phyloP scores from a whole-genome alignment of 2,797 vertebrate species.

The Pogonophryne albipinna region DNA sequence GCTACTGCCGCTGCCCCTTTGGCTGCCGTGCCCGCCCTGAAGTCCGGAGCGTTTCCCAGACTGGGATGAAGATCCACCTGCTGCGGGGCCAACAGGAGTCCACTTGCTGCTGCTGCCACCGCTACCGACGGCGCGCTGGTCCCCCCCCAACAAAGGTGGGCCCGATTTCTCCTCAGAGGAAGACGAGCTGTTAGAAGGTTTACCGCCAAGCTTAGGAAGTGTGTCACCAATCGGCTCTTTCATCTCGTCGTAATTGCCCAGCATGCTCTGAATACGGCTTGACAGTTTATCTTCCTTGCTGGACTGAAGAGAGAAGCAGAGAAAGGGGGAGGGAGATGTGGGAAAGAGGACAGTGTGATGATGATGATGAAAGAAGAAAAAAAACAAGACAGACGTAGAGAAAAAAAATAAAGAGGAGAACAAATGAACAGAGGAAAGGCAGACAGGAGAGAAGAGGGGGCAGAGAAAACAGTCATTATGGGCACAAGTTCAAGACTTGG shows the following conservation, averaged over 20 bases:
- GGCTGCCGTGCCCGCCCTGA: slow-evolving; percentile 86
- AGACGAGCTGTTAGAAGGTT: slow-evolving; percentile 89
- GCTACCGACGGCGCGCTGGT: slow-evolving; percentile 89
- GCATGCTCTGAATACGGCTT: slow-evolving; percentile 99
- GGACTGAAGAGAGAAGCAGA: slow-evolving; percentile 84
- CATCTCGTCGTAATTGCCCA: slow-evolving; percentile 99
- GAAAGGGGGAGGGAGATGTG: slow-evolving; percentile 20
- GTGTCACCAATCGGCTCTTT: slow-evolving; percentile 96
- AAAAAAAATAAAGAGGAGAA: slow-evolving; percentile 6
- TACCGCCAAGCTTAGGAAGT: slow-evolving; percentile 91
- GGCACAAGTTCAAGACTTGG: slow-evolving; percentile 40
- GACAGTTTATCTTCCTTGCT: slow-evolving; percentile 99
- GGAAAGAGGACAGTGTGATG: slow-evolving; percentile 16
- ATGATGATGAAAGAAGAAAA: neutral
- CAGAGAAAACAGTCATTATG: slow-evolving; percentile 46
- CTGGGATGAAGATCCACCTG: slow-evolving; percentile 88
- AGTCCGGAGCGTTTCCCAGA: slow-evolving; percentile 92
- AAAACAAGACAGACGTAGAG: neutral
- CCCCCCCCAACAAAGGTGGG: slow-evolving; percentile 88
- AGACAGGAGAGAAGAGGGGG: slow-evolving; percentile 13
- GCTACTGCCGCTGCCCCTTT: slow-evolving; percentile 82
- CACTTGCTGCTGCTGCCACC: slow-evolving; percentile 93
- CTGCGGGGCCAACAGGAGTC: slow-evolving; percentile 95
- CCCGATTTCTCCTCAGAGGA: slow-evolving; percentile 92
- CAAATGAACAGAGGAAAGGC: slow-evolving; percentile 22